Percentiles rank a stretch among this genome's conserved stretches.
Conservation (phyloP, 1,140 invertebrate genomes). For the Penaeus japonicus region DNA sequence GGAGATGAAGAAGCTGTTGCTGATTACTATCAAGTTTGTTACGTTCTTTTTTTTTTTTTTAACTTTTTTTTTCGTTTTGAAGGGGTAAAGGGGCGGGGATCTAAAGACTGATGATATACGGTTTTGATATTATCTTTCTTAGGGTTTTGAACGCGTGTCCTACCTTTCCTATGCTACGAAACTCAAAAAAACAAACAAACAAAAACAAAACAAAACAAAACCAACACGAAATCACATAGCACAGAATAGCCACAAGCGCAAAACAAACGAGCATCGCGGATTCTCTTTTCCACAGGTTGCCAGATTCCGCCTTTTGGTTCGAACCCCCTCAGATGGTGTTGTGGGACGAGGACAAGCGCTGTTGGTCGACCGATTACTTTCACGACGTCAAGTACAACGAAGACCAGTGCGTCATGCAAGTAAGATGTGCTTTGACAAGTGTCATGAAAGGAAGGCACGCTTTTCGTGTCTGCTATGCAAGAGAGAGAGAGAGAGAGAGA, state of each 20-base stretch:
- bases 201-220: not conserved
- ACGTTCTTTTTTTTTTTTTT: not conserved
- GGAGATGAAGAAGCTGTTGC: slow-evolving; percentile 76
- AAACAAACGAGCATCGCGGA: not conserved
- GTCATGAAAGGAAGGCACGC: no score
- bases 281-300: slow-evolving; percentile 68
- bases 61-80: not conserved
- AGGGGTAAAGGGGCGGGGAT: no score
- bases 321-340: slow-evolving; percentile 81
- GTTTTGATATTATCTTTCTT: not conserved
- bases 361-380: slow-evolving; percentile 79
- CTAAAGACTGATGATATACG: no score
- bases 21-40: slow-evolving; percentile 75
- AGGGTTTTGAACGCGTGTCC: not conserved
- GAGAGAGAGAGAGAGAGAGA: not conserved
- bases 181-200: not conserved
- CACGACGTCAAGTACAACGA: slow-evolving; percentile 85
- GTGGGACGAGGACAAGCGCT: slow-evolving; percentile 72
- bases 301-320: slow-evolving; percentile 80
- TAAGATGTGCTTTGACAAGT: slow-evolving; percentile 1
- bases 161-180: not conserved
- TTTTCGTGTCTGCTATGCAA: not conserved
- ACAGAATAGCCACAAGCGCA: not conserved
- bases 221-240: no score
- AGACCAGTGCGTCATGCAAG: slow-evolving; percentile 69